Percentiles rank a stretch among this genome's conserved stretches.
Conservation (phyloP, 2,888 invertebrate genomes). For the Mongoloraphidia duomilia region DNA sequence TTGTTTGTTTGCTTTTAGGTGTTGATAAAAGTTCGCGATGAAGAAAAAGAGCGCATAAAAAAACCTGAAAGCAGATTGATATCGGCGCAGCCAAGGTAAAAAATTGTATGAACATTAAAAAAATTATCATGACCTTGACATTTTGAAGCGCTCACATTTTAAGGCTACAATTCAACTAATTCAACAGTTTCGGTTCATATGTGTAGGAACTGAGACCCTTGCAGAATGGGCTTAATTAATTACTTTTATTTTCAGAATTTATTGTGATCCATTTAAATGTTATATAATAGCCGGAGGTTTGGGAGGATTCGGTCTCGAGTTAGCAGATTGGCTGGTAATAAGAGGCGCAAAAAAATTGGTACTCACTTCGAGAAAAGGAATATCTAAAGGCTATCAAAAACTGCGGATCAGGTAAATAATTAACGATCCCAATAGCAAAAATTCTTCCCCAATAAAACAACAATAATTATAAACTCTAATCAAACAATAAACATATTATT, state of each 20-base stretch:
- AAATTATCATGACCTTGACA: too few relatives aligned
- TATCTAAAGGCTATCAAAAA: slow-evolving; percentile 69
- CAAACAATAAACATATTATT: too few relatives aligned
- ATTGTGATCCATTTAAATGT: slow-evolving; percentile 33
- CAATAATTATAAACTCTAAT: too few relatives aligned
- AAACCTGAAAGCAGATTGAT: slow-evolving; percentile 23
- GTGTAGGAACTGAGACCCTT: too few relatives aligned
- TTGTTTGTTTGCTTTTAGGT: slow-evolving; percentile 16
- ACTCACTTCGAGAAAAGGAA: slow-evolving; percentile 65
- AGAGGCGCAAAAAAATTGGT: slow-evolving; percentile 68
- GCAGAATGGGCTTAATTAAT: too few relatives aligned
- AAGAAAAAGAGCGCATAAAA: slow-evolving; percentile 23
- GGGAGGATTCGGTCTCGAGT: slow-evolving; percentile 84
- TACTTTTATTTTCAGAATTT: slow-evolving; percentile 34
- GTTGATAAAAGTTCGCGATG: slow-evolving; percentile 27
- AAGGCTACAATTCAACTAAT: too few relatives aligned
- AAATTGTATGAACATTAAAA: too few relatives aligned
- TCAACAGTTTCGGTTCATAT: too few relatives aligned
- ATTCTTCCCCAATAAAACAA: too few relatives aligned
- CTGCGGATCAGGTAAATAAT: slow-evolving; percentile 44
- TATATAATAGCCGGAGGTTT: slow-evolving; percentile 66
- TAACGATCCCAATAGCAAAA: too few relatives aligned
- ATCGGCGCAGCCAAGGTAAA: slow-evolving; percentile 29
- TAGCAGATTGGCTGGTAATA: slow-evolving; percentile 73
- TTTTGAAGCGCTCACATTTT: too few relatives aligned